These are phyloP conservation scores for Zeus faber DNA, from an alignment of 2,113 vertebrate species.

Conservation along the genomic window DNA sequence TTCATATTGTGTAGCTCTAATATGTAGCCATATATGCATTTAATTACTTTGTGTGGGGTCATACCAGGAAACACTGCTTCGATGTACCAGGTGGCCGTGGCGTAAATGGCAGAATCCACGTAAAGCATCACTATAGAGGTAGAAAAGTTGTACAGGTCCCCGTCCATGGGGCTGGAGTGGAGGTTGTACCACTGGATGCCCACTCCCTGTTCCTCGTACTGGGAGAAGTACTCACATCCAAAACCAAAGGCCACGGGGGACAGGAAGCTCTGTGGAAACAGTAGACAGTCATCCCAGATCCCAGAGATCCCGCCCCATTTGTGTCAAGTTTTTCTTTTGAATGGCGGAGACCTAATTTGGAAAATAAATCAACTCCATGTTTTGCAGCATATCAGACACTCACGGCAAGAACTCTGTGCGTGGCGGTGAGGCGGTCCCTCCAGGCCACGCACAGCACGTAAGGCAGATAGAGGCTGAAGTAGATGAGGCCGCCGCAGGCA, in stretches of 20 bases:
- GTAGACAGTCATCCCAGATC: too few species aligned
- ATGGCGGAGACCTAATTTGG: too few species aligned
- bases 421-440: conserved; percentile 79
- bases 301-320: too few species aligned
- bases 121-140: conserved; percentile 78
- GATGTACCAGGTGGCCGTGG: conserved; percentile 84
- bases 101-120: conserved; percentile 80
- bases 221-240: conserved; percentile 87
- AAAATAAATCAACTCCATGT: too few species aligned
- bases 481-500: conserved; percentile 85
- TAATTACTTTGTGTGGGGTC: not conserved
- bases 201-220: conserved; percentile 87
- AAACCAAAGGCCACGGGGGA: conserved; percentile 93
- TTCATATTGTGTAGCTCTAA: too few species aligned
- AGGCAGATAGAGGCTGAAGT: conserved; percentile 87
- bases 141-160: conserved; percentile 81
- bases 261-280: conserved; percentile 80
- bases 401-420: conserved; percentile 71
- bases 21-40: too few species aligned
- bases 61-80: conserved; percentile 88
- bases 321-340: too few species aligned
- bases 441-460: conserved; percentile 87
- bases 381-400: too few species aligned
- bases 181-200: conserved; percentile 89
- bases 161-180: conserved; percentile 72